Percentiles rank a stretch among this genome's conserved stretches.
phyloP scores from a whole-genome alignment of 2,888 invertebrate genomes.

The Drosophila suboccidentalis region DNA sequence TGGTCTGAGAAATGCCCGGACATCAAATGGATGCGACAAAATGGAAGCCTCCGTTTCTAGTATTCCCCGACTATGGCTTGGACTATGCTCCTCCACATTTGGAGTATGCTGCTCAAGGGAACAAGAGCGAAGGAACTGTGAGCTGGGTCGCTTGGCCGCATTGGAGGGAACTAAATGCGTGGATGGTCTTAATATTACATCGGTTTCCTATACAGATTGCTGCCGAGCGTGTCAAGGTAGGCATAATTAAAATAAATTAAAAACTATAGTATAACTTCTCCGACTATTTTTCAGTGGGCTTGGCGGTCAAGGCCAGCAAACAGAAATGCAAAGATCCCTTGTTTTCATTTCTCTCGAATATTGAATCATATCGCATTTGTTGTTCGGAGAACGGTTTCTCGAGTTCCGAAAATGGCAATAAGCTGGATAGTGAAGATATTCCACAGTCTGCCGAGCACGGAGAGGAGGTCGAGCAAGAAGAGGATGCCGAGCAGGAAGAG shows the following conservation, averaged over 20 bases:
- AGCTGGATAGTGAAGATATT: neutral
- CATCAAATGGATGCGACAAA: conserved; percentile 86
- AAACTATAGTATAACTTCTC: neutral
- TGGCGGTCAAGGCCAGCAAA: conserved; percentile 87
- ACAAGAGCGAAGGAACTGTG: conserved; percentile 85
- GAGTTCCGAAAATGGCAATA: neutral
- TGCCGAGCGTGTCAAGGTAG: conserved; percentile 88
- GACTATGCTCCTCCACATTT: conserved; percentile 88
- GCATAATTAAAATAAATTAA: too few species aligned
- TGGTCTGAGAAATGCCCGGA: conserved; percentile 86
- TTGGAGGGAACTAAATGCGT: conserved; percentile 80
- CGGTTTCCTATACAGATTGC: conserved; percentile 86
- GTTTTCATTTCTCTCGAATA: conserved; percentile 85
- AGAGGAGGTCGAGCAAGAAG: conserved; percentile 7
- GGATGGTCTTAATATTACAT: conserved; percentile 62
- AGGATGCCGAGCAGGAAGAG: conserved; percentile 14
- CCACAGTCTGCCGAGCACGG: neutral
- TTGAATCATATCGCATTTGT: conserved; percentile 88
- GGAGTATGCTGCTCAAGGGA: conserved; percentile 89
- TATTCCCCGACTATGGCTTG: conserved; percentile 87
- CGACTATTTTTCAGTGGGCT: conserved; percentile 85
- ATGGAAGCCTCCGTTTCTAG: conserved; percentile 87
- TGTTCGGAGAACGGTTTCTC: conserved; percentile 85
- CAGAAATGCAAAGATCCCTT: conserved; percentile 87
- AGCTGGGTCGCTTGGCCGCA: conserved; percentile 81